phyloP scores from a whole-genome alignment of 2,113 vertebrate genomes.

The Ibidorhyncha struthersii region DNA sequence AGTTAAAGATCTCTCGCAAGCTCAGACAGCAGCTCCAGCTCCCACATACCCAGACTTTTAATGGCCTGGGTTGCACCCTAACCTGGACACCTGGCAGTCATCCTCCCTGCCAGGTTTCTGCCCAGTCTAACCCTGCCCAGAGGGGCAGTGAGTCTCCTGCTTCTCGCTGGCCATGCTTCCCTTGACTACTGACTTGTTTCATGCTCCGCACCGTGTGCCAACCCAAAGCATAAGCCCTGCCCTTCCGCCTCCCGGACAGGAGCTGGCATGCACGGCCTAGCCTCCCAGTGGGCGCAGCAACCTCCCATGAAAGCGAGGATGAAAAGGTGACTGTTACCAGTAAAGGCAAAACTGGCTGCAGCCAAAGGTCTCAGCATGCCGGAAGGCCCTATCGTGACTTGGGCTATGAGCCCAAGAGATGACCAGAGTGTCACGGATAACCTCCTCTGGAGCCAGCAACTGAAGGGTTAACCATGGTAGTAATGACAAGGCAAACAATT shows the following conservation, averaged over 20 bases:
- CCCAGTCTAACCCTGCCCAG: slow-evolving; percentile 34
- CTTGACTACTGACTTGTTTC: not conserved
- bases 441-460: not conserved
- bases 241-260: not conserved
- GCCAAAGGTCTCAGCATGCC: not conserved
- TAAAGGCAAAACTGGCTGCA: not conserved
- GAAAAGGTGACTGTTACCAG: not conserved
- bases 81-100: slow-evolving; percentile 57
- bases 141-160: slow-evolving; percentile 19
- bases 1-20: not conserved
- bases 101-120: slow-evolving; percentile 26
- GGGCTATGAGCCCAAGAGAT: not conserved
- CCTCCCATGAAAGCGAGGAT: not conserved
- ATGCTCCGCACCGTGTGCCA: not conserved
- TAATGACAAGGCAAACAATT: not conserved
- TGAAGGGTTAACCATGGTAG: not conserved
- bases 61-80: slow-evolving; percentile 4
- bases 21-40: slow-evolving; percentile 11
- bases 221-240: not conserved
- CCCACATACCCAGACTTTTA: slow-evolving; percentile 12
- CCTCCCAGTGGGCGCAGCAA: not conserved
- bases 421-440: not conserved
- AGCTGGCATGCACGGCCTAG: not conserved
- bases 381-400: not conserved
- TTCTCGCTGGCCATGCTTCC: not conserved